Evolutionary conservation across 2,113 vertebrate genomes (phyloP).

Genomic region (Lathamus discolor): DNA sequence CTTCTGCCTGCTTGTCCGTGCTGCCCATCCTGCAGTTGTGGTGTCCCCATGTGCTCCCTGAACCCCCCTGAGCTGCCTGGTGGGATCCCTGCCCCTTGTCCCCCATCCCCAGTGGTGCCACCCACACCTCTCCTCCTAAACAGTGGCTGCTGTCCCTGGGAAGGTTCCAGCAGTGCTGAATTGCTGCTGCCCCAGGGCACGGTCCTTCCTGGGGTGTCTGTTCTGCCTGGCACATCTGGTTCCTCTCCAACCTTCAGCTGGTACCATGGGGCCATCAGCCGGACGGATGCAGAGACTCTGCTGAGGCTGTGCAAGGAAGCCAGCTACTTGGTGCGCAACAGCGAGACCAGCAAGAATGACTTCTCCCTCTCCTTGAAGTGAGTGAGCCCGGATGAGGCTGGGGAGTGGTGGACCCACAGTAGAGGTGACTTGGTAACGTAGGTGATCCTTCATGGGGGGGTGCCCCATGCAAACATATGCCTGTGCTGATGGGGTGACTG

Average conservation of each 20-base stretch:
- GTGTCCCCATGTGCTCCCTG: neutral
- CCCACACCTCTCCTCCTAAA: neutral
- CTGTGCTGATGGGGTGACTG: accelerated
- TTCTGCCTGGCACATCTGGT: neutral
- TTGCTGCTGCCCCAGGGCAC: neutral
- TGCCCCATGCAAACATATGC: accelerated
- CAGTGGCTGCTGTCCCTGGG: accelerated
- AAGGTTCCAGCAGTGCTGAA: neutral
- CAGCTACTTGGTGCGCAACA: slow-evolving; percentile 98
- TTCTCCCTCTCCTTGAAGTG: slow-evolving; percentile 99
- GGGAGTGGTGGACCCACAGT: neutral
- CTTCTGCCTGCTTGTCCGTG: neutral
- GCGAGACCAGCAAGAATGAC: slow-evolving; percentile 97
- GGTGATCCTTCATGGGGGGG: neutral
- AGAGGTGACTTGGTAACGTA: accelerated
- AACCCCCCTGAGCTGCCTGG: neutral
- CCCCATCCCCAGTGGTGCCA: accelerated
- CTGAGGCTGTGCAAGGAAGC: slow-evolving; percentile 96
- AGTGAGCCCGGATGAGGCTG: slow-evolving; percentile 36
- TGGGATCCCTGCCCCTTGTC: neutral
- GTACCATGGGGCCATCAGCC: slow-evolving; percentile 97
- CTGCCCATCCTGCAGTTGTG: accelerated
- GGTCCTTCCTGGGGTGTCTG: neutral
- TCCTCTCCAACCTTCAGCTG: slow-evolving; percentile 78
- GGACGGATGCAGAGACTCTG: slow-evolving; percentile 92